phyloP scores from a whole-genome alignment of 2,888 invertebrate species.

The Calameuta idolon region DNA sequence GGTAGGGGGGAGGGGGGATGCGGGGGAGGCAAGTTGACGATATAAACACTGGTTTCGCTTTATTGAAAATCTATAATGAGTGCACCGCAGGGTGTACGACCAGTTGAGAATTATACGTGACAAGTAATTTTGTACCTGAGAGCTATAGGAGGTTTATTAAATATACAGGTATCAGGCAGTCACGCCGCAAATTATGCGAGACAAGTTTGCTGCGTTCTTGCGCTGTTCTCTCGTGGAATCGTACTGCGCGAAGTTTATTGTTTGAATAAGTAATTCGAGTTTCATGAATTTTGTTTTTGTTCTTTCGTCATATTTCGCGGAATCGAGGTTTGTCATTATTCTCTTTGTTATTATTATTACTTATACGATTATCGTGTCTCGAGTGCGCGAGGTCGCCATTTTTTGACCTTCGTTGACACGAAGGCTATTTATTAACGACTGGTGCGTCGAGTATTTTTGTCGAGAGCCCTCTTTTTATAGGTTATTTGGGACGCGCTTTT shows the following conservation, averaged over 20 bases:
- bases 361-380: background rate
- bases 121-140: conserved; percentile 39
- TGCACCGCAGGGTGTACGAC: conserved; percentile 29
- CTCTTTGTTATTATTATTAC: background rate
- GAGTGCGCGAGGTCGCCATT: background rate
- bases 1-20: background rate
- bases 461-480: background rate
- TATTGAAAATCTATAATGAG: conserved; percentile 36
- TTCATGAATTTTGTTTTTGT: background rate
- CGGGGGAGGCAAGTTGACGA: conserved; percentile 14
- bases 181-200: background rate
- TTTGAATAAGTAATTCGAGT: background rate
- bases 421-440: background rate
- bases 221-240: background rate
- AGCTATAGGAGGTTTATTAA: conserved; percentile 24
- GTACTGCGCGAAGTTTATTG: background rate
- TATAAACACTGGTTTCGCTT: conserved; percentile 37
- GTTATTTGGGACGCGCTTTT: background rate
- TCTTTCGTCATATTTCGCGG: background rate
- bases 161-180: background rate
- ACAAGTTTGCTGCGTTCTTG: background rate
- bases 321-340: background rate
- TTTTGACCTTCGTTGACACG: background rate
- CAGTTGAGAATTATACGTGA: conserved; percentile 24
- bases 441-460: background rate